Evolutionary conservation across 2,113 vertebrate genomes (phyloP).

Genomic region (Boulengeromyrus knoepffleri): DNA sequence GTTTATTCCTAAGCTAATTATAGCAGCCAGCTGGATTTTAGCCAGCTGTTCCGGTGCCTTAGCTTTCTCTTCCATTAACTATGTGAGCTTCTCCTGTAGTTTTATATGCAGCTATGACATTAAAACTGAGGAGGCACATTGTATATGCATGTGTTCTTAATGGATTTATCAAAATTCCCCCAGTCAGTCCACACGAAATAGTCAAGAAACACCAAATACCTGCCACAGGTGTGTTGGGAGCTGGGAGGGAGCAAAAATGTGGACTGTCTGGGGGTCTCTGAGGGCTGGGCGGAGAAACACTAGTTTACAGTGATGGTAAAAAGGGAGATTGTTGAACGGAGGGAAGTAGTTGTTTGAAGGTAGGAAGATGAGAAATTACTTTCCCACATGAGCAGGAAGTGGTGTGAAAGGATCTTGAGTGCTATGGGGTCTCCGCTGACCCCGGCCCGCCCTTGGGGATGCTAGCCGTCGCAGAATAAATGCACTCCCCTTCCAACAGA

Average conservation of each 20-base stretch:
- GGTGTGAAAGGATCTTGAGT: neutral
- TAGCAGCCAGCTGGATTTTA: conserved; percentile 13
- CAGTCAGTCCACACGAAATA: neutral
- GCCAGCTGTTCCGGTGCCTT: neutral
- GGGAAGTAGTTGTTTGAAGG: neutral
- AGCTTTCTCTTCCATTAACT: neutral
- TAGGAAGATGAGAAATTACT: neutral
- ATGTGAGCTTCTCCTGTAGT: neutral
- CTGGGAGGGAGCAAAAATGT: neutral
- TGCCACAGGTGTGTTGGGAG: neutral
- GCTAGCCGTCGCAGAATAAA: neutral
- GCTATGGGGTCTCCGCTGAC: neutral
- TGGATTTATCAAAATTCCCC: neutral
- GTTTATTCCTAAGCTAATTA: conserved; percentile 40
- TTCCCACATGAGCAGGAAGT: neutral
- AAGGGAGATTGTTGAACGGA: neutral
- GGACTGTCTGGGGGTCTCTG: neutral
- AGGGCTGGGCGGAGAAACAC: neutral
- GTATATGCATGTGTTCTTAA: neutral
- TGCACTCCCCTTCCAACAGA: neutral
- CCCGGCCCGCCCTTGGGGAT: neutral
- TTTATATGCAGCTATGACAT: neutral
- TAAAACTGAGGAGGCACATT: neutral
- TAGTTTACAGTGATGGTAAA: neutral
- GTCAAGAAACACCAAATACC: neutral